Evolutionary conservation across 2,797 vertebrate species (phyloP), one percentile per base, ranked within the genome.

Genomic region (Bradypodion ventrale): DNA sequence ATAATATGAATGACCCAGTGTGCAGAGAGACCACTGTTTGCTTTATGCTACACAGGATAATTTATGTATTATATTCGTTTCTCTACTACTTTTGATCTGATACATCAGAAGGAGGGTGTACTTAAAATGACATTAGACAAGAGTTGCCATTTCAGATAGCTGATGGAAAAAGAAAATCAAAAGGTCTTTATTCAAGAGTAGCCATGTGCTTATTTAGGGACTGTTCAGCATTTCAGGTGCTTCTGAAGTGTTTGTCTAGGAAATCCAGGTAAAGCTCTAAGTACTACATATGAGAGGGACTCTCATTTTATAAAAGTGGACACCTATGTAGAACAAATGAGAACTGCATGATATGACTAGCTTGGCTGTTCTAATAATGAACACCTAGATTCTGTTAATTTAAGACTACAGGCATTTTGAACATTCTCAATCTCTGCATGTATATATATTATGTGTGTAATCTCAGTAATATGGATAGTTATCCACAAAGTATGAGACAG

Each of bases 201-300:
- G 4, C 19, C 10, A 7, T 7, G 68, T 75, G 1, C 3, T 49
- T 56, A n/a, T 59, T 1, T 1, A 2, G 59, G 42, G 1, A 2
- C 0, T 62, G n/a, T 60, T 81, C 65, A 85, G n/a, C 29, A 35
- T 40, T 78, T 77, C 5, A 73, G 13, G 19, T 85, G 1, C 69
- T 90, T 78, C 9, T 52, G 29, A 69, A 40, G 46, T 56, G 9
- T 5, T 87, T 90, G 65, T 75, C 1, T 66, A 40, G 63, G 44
- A 75, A 62, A 85, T 82, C 62, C 52, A 75, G 44, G 75, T 44
- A 83, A 83, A 79, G 29, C 65, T 63, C 21, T 75, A 85, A 88
- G 16, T 21, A 23, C 77, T 44, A 21, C 3, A 6, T 75, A 25
- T 44, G 77, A 83, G 73, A 70, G 85, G 42, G 23, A 32, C 15